Base-by-base conservation (phyloP, 2,113 vertebrate species). In the Barbus barbus region DNA sequence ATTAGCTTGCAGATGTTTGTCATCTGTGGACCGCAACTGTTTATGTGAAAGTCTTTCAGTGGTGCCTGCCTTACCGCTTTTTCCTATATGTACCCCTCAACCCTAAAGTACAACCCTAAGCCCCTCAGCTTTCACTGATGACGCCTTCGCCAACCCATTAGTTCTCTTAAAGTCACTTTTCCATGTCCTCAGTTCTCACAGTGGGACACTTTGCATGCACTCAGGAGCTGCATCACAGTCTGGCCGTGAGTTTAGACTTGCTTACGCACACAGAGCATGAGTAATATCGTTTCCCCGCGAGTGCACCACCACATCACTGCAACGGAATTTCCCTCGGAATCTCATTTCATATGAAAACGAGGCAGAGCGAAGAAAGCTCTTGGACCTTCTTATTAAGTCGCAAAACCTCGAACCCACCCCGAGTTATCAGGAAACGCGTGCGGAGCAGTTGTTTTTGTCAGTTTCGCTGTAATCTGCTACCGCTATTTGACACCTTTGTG, bases 251-350 rank as follows among this genome's bases (percentile, higher is more conserved):
- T 31, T 81, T 36, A 83, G 76, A 65, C 22, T 78, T 89, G 83
- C 85, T 87, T 85, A 78, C 80, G 31, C 81, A 81, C 80, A 31
- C 46, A 28, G 33, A 69, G 83, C 72, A 72, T 87, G 87, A 89
- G 81, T 89, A 87, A 89, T 74, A 85, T 4, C 82, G 28, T 85
- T 88, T 85, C 83, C 83, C 83, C 75, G 51, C 69, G 78, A 88
- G 69, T 26, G 85, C 85, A 78, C 58, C 82, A 65, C 83, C 85
- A 83, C 85, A 81, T 87, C 87, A 87, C 77, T 83, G 41, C 28
- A 87, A 81, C 69, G 87, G 87, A 89, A 89, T 87, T 89, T 89
- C 87, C 87, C 83, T n/a, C n/a, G n/a, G n/a, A n/a, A 83, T 69
- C 63, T 84, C 72, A 48, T 81, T 87, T 86, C 85, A 73, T 73